Evolutionary conservation across 2,888 invertebrate genomes (phyloP).

Genomic region (Smittia aterrima): DNA sequence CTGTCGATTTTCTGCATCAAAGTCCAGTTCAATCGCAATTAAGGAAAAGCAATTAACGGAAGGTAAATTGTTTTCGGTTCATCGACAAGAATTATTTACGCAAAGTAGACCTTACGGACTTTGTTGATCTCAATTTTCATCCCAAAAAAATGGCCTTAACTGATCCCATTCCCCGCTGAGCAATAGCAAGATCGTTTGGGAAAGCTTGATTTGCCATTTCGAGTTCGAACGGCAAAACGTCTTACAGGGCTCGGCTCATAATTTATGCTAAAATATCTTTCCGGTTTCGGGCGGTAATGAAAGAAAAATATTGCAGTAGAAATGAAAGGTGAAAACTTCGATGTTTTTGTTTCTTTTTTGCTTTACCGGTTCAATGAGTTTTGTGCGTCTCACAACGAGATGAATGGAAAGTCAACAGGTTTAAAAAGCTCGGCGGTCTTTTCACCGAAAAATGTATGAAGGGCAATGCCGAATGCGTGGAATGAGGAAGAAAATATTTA

Average conservation of each 20-base stretch:
- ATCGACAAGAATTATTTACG: too few relatives aligned
- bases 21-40: too few relatives aligned
- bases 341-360: not conserved
- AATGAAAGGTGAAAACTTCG: slow-evolving; percentile 29
- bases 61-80: too few relatives aligned
- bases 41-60: too few relatives aligned
- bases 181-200: not conserved
- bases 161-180: not conserved
- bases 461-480: not conserved
- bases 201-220: not conserved
- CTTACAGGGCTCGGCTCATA: slow-evolving; percentile 1
- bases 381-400: slow-evolving; percentile 23
- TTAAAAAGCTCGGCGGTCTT: slow-evolving; percentile 6
- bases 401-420: slow-evolving; percentile 36
- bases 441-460: slow-evolving; percentile 12
- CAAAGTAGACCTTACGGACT: too few relatives aligned
- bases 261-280: slow-evolving; percentile 31
- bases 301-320: slow-evolving; percentile 11
- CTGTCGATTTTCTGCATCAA: too few relatives aligned
- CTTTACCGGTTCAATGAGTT: slow-evolving; percentile 36
- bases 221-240: not conserved
- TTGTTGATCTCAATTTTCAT: not conserved
- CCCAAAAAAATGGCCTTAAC: not conserved
- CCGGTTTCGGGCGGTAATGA: slow-evolving; percentile 2
- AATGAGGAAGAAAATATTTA: slow-evolving; percentile 8